Evolutionary conservation across 2,888 invertebrate genomes (phyloP), one percentile per base, ranked within the genome.

Genomic region (Aelia acuminata): DNA sequence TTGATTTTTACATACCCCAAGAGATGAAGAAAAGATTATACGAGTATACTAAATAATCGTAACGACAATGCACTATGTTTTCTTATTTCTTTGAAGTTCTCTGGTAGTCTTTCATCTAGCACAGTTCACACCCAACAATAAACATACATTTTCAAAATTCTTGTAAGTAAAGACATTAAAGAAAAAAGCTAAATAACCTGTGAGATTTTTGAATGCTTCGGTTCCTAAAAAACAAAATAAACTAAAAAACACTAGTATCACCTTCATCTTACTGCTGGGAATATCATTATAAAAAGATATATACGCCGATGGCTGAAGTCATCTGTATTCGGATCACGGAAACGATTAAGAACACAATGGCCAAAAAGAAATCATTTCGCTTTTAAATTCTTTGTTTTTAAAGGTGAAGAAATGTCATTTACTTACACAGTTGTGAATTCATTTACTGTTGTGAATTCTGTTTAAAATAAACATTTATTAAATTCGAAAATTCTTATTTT

Each of bases 301-400:
- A 80, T 70, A 70, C 1, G 35, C 0, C 35, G 3, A 18, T 31
- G 15, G 57, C 2, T 18, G 15, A 10, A 75, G 20, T 43, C 43
- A 80, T 80, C 80, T 43, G n/a, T 80, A 80, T 80, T 80, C 80
- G n/a, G 43, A 43, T 80, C 80, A 80, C 80, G 80, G 35, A 80
- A 2, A 11, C 43, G 43, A 80, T 80, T 47, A 43, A n/a, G 22
- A n/a, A 80, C 7, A 80, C 43, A 80, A 80, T 43, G 5, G 75
- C n/a, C 2, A 22, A 75, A 75, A 57, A n/a, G 26, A 35, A 13
- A 70, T 70, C 35, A 35, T 13, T 8, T 63, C 31, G 18, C 5
- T 15, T 63, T 31, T 63, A 20, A 63, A 1, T 31, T 4, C 18
- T 7, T 18, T 11, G 10, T 1, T 3, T 57, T 26, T 15, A 57